phyloP scores from a whole-genome alignment of 2,888 invertebrate species.

The Aspidapion aeneum region DNA sequence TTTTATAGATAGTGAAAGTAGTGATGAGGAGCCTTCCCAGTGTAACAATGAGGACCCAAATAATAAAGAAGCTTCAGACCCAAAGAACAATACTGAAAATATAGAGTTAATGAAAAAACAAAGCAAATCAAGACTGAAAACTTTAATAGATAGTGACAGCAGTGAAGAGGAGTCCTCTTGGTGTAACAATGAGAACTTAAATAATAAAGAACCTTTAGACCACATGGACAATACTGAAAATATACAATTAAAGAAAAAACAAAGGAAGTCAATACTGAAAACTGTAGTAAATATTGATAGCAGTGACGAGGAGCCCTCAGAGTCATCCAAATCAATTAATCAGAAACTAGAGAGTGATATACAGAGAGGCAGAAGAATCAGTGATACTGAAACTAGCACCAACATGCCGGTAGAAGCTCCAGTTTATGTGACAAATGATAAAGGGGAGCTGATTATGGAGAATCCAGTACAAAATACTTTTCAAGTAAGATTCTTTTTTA shows the following conservation, averaged over 20 bases:
- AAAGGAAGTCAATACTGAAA: constrained; percentile 9
- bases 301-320: no score
- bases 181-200: neutral
- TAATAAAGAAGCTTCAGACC: no score
- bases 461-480: constrained; percentile 8
- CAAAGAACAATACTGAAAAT: neutral
- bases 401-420: constrained; percentile 11
- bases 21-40: neutral
- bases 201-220: neutral
- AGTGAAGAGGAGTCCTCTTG: constrained; percentile 24
- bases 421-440: constrained; percentile 25
- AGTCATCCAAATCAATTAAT: no score
- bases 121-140: constrained; percentile 12
- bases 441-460: constrained; percentile 27
- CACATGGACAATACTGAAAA: constrained; percentile 9
- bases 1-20: neutral
- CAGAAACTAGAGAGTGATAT: neutral
- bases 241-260: constrained; percentile 2
- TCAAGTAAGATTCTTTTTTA: constrained; percentile 1
- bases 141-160: constrained; percentile 30
- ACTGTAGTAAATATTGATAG: constrained; percentile 16
- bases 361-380: neutral
- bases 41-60: neutral
- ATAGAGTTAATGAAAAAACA: neutral
- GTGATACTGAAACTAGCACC: constrained; percentile 2